Percentiles rank a stretch among this genome's conserved stretches.
phyloP scores from a whole-genome alignment of 2,797 vertebrate genomes.

The Oreonectes daqikongensis region DNA sequence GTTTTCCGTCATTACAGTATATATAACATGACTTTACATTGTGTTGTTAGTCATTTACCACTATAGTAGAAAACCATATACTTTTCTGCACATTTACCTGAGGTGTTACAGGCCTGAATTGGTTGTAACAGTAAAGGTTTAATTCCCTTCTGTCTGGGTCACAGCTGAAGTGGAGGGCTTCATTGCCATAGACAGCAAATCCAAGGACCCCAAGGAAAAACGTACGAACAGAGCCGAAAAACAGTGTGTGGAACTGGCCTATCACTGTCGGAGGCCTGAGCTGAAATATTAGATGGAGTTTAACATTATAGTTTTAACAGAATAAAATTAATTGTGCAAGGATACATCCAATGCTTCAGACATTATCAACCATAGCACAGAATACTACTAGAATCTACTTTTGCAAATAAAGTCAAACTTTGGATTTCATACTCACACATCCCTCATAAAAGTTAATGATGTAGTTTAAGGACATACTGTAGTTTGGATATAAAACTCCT shows the following conservation, averaged over 20 bases:
- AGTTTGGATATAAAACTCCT: constrained; percentile 60
- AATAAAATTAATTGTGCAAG: not conserved
- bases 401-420: not conserved
- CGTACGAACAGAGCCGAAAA: constrained; percentile 87
- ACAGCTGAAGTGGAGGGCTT: constrained; percentile 89
- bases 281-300: constrained; percentile 67
- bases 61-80: not conserved
- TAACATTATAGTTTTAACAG: constrained; percentile 16
- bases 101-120: constrained; percentile 87
- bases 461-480: constrained; percentile 90
- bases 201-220: constrained; percentile 88
- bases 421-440: constrained; percentile 79
- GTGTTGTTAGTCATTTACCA: not conserved
- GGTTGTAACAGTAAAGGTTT: constrained; percentile 90
- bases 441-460: constrained; percentile 89
- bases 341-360: not conserved
- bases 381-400: not conserved
- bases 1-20: too few species aligned
- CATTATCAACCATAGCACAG: not conserved
- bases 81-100: constrained; percentile 73
- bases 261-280: constrained; percentile 87
- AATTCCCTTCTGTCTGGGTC: constrained; percentile 85
- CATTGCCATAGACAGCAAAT: constrained; percentile 87
- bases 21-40: not conserved
- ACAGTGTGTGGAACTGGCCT: constrained; percentile 90